Conservation (phyloP, 53 echinoderm and acorn worm species). For the Echinarachnius parma region DNA sequence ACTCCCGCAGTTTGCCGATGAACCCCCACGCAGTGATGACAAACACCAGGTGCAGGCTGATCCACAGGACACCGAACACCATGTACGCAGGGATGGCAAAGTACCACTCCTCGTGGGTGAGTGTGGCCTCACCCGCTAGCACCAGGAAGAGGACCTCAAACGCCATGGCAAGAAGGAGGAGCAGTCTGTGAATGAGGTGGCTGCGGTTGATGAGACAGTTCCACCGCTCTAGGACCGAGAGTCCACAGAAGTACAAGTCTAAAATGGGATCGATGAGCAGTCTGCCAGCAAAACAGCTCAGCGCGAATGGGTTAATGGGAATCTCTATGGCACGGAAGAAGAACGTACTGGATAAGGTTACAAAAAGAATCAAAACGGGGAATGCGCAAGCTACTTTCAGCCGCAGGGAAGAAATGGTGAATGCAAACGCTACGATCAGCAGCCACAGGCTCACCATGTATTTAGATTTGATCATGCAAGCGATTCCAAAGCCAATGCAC, state of each 20-base stretch:
- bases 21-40: slow-evolving; percentile 82
- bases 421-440: slow-evolving; percentile 66
- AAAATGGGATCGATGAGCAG: slow-evolving; percentile 66
- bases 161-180: slow-evolving; percentile 56
- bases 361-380: slow-evolving; percentile 59
- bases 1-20: slow-evolving; percentile 75
- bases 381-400: slow-evolving; percentile 73
- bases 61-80: slow-evolving; percentile 86
- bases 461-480: slow-evolving; percentile 65
- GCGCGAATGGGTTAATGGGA: slow-evolving; percentile 68
- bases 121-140: slow-evolving; percentile 68
- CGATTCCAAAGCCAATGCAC: slow-evolving; percentile 80
- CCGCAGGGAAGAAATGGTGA: slow-evolving; percentile 68
- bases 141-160: slow-evolving; percentile 71
- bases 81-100: slow-evolving; percentile 85
- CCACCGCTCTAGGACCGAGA: slow-evolving; percentile 86
- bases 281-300: slow-evolving; percentile 75
- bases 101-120: slow-evolving; percentile 92
- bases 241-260: slow-evolving; percentile 72
- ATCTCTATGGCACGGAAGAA: slow-evolving; percentile 67
- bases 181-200: slow-evolving; percentile 56
- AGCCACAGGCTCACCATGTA: slow-evolving; percentile 74
- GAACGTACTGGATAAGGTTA: slow-evolving; percentile 56
- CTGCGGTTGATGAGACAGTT: slow-evolving; percentile 61
- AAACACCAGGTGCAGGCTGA: slow-evolving; percentile 75